Base-by-base conservation (phyloP, 2,797 vertebrate species). In the Neoniphon sammara region DNA sequence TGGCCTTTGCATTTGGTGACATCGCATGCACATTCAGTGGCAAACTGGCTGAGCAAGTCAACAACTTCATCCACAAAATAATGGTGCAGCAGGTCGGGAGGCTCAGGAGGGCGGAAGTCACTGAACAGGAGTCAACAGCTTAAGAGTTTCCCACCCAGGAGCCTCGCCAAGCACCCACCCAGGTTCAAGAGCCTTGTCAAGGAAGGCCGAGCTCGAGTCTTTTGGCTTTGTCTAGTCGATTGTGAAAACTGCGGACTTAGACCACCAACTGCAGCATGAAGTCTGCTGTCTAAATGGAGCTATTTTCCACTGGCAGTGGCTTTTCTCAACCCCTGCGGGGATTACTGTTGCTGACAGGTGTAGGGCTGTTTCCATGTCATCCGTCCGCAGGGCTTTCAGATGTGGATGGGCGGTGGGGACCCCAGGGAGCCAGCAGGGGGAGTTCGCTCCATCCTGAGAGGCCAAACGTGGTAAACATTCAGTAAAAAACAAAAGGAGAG, bases 301-400 rank as follows among this genome's bases (percentile, higher is more conserved):
- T 75, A 23, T 73, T 86, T 72, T 81, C 70, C 62, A 46, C 66
- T 27, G 66, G 55, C 46, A 58, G 39, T 70, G 87, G 86, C 78
- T 82, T 89, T 79, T 90, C 77, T 67, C 89, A 87, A 20, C 47
- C 69, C 53, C 66, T 11, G 54, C 55, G 3, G 59, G 58, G 71
- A 73, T 82, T 73, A 73, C 77, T 80, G 81, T 55, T 61, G 70
- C 75, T 74, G 85, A 83, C 81, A 83, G 79, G 61, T 80, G 77
- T 77, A 65, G 59, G 42, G 57, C 46, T 85, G 84, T 87, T 85
- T 67, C 74, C 83, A 10, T 77, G 39, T 79, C 30, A 12, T 60
- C 47, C 3, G 10, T 49, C 72, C 59, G 14, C 69, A 12, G 77
- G 77, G 75, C 69, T 57, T 27, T 70, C 82, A 72, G 71, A 74